phyloP scores from a whole-genome alignment of 2,113 vertebrate species.

The Trematomus loennbergii region DNA sequence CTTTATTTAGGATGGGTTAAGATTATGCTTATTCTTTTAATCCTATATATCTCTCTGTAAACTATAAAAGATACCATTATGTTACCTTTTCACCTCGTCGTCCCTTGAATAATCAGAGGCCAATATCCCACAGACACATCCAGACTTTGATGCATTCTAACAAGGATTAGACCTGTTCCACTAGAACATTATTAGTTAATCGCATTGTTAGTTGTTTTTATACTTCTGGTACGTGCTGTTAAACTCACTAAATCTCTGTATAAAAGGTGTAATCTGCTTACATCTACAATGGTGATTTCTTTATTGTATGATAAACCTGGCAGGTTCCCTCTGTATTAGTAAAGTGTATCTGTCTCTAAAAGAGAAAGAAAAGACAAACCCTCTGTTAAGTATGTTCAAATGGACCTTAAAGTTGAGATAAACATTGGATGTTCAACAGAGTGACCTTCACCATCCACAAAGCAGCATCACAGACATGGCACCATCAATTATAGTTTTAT shows the following conservation, averaged over 20 bases:
- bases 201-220: constrained; percentile 10
- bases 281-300: neutral
- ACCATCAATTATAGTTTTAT: neutral
- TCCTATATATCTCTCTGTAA: neutral
- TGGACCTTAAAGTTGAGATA: constrained; percentile 31
- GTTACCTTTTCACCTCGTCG: neutral
- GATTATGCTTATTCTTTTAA: neutral
- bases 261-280: neutral
- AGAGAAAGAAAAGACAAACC: constrained; percentile 1
- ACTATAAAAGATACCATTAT: neutral
- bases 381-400: constrained; percentile 17
- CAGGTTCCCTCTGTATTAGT: neutral
- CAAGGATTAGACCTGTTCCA: neutral
- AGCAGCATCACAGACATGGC: constrained; percentile 3
- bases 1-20: neutral
- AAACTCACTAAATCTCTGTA: neutral
- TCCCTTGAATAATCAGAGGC: neutral
- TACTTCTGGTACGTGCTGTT: neutral
- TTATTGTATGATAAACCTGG: neutral
- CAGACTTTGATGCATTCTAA: constrained; percentile 10
- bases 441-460: constrained; percentile 30
- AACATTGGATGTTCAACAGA: constrained; percentile 14
- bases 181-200: constrained; percentile 24
- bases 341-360: neutral
- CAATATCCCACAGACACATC: neutral